Evolutionary conservation across 2,113 vertebrate species (phyloP).

Genomic region (Leptosomus discolor): DNA sequence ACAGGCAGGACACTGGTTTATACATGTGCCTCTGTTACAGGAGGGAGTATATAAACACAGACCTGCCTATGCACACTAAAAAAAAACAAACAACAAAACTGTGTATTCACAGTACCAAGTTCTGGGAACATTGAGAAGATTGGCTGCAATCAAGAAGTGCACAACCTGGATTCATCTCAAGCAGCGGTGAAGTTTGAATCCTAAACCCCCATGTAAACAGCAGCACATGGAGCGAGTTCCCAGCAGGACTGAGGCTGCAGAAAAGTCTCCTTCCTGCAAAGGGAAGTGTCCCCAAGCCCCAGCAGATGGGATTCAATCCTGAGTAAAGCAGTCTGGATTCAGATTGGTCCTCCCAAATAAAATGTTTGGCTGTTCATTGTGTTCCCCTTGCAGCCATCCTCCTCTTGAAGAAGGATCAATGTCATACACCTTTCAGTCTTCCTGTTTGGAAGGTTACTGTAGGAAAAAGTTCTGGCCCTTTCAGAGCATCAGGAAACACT

Average conservation of each 20-base stretch:
- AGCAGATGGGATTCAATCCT: neutral
- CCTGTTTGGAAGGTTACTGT: neutral
- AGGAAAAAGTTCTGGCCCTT: neutral
- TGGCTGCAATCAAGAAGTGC: neutral
- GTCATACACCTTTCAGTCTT: neutral
- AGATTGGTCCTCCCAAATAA: neutral
- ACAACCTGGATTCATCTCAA: neutral
- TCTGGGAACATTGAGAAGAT: neutral
- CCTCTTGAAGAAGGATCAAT: neutral
- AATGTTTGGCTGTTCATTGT: neutral
- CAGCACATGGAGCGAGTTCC: accelerated
- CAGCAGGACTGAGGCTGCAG: neutral
- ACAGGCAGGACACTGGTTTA: neutral
- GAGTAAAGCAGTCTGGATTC: neutral
- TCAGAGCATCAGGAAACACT: neutral
- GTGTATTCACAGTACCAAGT: neutral
- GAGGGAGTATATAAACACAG: neutral
- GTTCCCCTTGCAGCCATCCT: neutral
- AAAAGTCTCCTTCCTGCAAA: neutral
- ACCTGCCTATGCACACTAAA: neutral
- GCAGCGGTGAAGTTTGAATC: neutral
- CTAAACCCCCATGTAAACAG: neutral
- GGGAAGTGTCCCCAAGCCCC: neutral
- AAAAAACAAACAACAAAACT: neutral
- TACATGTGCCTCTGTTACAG: neutral